A percentile compares a stretch with the other conserved stretches of the same genome.
Conservation (phyloP, 1,140 invertebrate species). For the Sarcophaga bullata region DNA sequence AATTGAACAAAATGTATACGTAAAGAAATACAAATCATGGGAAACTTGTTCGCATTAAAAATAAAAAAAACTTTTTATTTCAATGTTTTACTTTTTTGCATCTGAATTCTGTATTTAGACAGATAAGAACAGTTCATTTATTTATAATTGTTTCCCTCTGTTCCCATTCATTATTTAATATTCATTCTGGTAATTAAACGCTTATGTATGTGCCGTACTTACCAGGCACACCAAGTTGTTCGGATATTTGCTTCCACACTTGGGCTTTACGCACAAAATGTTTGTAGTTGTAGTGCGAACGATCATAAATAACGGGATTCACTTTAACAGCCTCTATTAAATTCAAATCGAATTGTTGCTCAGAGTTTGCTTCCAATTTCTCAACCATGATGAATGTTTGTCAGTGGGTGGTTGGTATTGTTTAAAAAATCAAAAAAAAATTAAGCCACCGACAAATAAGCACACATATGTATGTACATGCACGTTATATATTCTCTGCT, state of each 20-base stretch:
- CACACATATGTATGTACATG: neutral
- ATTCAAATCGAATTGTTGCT: conserved; percentile 64
- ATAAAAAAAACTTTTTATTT: too few relatives aligned
- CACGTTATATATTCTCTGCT: conserved; percentile 14
- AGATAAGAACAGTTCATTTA: neutral
- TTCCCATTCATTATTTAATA: neutral
- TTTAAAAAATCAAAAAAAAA: neutral
- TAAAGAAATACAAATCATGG: too few relatives aligned
- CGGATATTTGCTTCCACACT: conserved; percentile 63
- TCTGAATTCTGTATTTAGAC: neutral
- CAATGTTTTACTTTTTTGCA: neutral
- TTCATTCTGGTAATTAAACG: neutral
- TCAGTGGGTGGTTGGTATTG: neutral
- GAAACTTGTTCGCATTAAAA: too few relatives aligned
- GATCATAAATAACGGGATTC: conserved; percentile 64
- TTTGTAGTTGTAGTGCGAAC: conserved; percentile 63
- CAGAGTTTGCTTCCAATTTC: conserved; percentile 62
- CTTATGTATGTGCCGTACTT: conserved; percentile 46
- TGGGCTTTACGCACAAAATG: conserved; percentile 63
- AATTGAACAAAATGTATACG: too few relatives aligned
- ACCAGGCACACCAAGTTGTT: conserved; percentile 63
- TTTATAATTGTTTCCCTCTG: neutral
- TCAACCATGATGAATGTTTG: conserved; percentile 45
- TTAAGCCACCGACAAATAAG: neutral
- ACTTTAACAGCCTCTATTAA: conserved; percentile 63